A percentile compares a stretch with the other conserved stretches of the same genome.
These are phyloP conservation scores for Sphenopsis melanotis DNA, from an alignment of 2,797 vertebrate genomes.

Conservation along the genomic window DNA sequence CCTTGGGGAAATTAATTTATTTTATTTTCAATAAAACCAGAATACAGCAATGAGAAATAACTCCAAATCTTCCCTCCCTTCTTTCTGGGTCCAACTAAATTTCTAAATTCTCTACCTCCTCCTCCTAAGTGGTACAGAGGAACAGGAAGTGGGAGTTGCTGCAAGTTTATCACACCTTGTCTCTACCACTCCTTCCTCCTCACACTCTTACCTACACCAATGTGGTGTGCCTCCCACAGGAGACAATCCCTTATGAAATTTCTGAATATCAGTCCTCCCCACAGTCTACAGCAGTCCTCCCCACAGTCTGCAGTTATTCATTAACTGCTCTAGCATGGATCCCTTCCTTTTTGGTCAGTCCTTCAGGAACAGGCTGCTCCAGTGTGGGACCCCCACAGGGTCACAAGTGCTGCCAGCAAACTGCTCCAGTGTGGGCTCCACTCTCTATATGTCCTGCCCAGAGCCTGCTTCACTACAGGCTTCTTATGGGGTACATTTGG, in stretches of 20 bases:
- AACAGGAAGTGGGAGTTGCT: accelerated
- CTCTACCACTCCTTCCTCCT: not conserved
- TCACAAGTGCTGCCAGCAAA: not conserved
- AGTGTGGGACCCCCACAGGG: accelerated
- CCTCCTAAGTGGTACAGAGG: accelerated
- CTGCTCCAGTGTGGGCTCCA: accelerated
- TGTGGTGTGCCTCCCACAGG: accelerated
- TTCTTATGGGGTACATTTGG: not conserved
- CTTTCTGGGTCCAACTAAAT: not conserved
- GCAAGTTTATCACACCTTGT: not conserved
- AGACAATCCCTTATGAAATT: not conserved
- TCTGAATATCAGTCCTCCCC: not conserved
- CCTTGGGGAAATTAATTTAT: not conserved
- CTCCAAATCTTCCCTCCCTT: not conserved
- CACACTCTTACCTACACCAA: not conserved
- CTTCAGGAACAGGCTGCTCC: not conserved
- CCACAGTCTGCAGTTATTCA: not conserved
- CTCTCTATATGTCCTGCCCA: too few species aligned
- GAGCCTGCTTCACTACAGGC: not conserved
- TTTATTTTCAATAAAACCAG: not conserved
- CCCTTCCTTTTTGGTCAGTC: not conserved
- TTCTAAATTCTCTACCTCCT: not conserved
- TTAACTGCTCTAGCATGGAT: not conserved
- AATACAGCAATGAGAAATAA: not conserved
- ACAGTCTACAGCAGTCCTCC: not conserved